Base-by-base conservation (phyloP, 2,797 vertebrate species). In the Mormyrops attenuatus region DNA sequence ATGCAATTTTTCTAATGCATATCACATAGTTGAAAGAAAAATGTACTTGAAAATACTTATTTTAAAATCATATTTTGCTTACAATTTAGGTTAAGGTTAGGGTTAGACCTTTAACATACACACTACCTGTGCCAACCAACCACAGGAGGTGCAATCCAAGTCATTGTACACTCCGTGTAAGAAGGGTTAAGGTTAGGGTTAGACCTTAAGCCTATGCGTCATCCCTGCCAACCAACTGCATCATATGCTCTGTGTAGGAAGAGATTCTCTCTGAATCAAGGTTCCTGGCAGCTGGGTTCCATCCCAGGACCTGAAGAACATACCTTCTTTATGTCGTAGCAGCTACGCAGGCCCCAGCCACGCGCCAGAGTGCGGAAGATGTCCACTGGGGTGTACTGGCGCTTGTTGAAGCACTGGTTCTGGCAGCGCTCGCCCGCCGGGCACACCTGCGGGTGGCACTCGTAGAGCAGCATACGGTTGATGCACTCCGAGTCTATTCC, bases 401-500 rank as follows among this genome's bases (percentile, higher is more conserved):
- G 96, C 92, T 99, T 98, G 90, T 95, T 97, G 93, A 99, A 99
- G 87, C 97, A 97, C 93, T 99, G 98, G 94, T 99, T 99, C 87
- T 98, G 98, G 92, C 98, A 99, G 8, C 94, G 94, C 22, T 97
- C 97, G 0, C 97, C 98, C 0, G 98, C 97, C 0, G 97, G 97
- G 88, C 98, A 99, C 80, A 99, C 98, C 92, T 98, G 92, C 3
- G 98, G 97, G 90, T 99, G 98, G 92, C 98, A 99, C 90, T 99
- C 98, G 0, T 99, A 99, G 0, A 99, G 96, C 93, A 99, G 92
- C 98, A 99, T 99, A 89, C 98, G 98, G 93, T 99, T 99, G 94
- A 99, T 97, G 94, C 98, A 99, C 91, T 99, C 98, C 0, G 98
- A 99, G 92, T 99, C 98, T 90, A 96, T 95, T 22, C 98, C 98